These are phyloP conservation scores for Dromas ardeola DNA, from an alignment of 2,113 vertebrate genomes.

Conservation along the genomic window DNA sequence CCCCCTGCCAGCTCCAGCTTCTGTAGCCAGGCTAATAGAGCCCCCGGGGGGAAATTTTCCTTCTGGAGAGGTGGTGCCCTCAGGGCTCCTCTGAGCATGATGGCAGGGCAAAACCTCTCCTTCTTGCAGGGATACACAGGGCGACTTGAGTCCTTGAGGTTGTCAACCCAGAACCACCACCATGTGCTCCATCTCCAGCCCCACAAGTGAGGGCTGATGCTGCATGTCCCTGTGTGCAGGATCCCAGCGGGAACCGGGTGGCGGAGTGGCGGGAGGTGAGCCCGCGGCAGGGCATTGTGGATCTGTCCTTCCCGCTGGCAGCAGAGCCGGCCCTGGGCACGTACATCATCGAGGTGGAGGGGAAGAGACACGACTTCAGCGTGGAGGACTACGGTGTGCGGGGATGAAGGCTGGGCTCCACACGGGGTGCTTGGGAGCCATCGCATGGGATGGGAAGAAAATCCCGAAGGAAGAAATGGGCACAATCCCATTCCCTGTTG, in stretches of 20 bases:
- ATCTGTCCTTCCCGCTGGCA: neutral
- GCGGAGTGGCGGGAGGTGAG: neutral
- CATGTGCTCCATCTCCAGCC: neutral
- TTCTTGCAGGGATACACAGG: fast-evolving
- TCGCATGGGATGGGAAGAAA: neutral
- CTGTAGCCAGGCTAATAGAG: neutral
- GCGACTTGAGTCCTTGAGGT: neutral
- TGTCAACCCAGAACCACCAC: neutral
- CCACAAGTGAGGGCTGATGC: neutral
- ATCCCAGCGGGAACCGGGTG: neutral
- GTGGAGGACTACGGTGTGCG: fast-evolving
- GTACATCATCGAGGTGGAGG: neutral
- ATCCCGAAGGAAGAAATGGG: neutral
- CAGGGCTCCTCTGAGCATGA: neutral
- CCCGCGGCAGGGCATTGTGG: neutral
- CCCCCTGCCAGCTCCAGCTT: neutral
- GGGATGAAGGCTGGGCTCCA: neutral
- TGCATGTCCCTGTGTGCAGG: neutral
- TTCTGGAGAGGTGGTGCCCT: neutral
- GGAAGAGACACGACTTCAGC: neutral
- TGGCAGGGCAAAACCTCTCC: neutral
- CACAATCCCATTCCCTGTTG: neutral
- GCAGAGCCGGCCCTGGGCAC: neutral
- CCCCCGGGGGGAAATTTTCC: neutral
- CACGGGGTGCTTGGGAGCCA: neutral